Conservation (phyloP, 1,140 invertebrate genomes). For the Orchesella cincta region DNA sequence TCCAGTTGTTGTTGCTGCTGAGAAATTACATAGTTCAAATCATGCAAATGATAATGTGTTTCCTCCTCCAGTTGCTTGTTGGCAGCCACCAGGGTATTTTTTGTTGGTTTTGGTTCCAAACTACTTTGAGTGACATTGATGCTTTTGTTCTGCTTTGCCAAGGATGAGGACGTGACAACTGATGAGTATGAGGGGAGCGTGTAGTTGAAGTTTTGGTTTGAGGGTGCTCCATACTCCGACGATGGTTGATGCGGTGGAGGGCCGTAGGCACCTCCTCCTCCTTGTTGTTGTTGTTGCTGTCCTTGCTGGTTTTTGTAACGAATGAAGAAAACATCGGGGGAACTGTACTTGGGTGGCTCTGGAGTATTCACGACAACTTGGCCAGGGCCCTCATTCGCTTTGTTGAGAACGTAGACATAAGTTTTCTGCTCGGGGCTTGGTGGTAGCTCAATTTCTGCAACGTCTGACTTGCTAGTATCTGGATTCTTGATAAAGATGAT, state of each 20-base stretch:
- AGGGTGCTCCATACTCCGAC: not conserved
- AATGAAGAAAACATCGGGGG: constrained; percentile 34
- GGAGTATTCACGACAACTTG: constrained; percentile 1
- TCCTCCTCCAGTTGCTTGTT: not conserved
- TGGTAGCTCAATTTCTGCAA: constrained; percentile 1
- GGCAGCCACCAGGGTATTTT: not conserved
- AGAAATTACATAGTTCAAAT: not conserved
- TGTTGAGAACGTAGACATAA: constrained; percentile 4
- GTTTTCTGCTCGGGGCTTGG: constrained; percentile 18
- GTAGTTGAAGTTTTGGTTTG: constrained; percentile 4
- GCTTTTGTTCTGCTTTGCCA: not conserved
- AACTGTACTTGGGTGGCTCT: constrained; percentile 12
- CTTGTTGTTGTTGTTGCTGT: not conserved
- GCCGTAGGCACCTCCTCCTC: not conserved
- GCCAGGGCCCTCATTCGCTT: not conserved
- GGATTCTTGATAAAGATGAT: constrained; percentile 35
- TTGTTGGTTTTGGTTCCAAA: not conserved
- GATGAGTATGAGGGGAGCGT: not conserved
- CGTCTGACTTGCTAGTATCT: not conserved
- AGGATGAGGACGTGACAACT: not conserved
- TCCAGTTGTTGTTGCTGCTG: not conserved
- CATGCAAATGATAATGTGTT: not conserved
- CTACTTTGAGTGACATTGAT: not conserved
- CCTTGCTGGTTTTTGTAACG: constrained; percentile 20
- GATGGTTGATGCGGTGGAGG: not conserved